These are phyloP conservation scores for Phalacrocorax brasilianus DNA, from an alignment of 2,113 vertebrate genomes.

Conservation along the genomic window DNA sequence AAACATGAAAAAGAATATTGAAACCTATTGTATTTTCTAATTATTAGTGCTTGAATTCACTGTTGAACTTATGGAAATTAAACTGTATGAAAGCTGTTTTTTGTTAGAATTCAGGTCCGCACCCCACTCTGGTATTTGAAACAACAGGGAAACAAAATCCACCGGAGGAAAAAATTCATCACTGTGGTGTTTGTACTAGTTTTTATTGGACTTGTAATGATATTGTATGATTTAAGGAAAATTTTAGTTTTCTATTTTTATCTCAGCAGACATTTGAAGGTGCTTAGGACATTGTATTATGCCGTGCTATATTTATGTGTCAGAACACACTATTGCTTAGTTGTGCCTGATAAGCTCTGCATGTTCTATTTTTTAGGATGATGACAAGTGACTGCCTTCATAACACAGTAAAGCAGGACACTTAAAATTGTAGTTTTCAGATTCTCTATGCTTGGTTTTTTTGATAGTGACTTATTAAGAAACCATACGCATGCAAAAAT, in stretches of 20 bases:
- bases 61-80: neutral
- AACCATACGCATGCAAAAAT: neutral
- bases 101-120: neutral
- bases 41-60: neutral
- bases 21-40: constrained; percentile 14
- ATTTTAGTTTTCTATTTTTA: neutral
- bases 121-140: neutral
- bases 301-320: neutral
- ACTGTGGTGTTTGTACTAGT: neutral
- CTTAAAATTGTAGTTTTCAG: neutral
- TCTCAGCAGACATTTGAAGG: neutral
- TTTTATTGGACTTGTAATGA: neutral
- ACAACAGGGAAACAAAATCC: neutral
- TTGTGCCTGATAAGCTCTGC: neutral
- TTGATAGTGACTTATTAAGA: neutral
- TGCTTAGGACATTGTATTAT: neutral
- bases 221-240: neutral
- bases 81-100: neutral
- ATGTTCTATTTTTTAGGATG: neutral
- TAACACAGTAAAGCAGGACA: neutral
- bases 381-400: neutral
- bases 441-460: neutral
- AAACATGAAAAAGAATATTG: neutral
- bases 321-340: neutral
- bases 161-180: neutral